Conservation (phyloP, 2,888 invertebrate species). For the Carterocephalus palaemon region DNA sequence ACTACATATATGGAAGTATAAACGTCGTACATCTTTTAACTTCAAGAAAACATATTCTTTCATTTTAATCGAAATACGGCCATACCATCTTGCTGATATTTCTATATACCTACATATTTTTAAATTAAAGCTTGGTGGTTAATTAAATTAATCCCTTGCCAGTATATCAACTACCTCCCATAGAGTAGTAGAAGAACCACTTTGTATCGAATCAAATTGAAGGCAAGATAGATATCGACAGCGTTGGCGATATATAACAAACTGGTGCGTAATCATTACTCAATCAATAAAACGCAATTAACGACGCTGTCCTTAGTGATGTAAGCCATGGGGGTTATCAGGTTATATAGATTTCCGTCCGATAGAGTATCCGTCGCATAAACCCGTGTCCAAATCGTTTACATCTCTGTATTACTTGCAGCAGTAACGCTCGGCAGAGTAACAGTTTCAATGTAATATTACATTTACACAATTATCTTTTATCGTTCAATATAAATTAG, state of each 20-base stretch:
- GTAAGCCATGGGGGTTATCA: constrained; percentile 2
- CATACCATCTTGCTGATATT: no score
- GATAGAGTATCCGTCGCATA: constrained; percentile 1
- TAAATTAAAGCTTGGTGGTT: no score
- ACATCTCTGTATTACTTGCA: background rate
- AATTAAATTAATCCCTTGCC: no score
- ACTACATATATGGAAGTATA: no score
- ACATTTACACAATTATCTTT: constrained; percentile 41
- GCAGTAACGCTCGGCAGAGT: background rate
- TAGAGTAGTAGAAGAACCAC: no score
- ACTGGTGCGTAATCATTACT: background rate
- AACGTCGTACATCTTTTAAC: no score
- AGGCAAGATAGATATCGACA: background rate
- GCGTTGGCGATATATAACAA: background rate
- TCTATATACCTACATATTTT: no score
- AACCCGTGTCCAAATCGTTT: background rate
- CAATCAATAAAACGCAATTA: background rate
- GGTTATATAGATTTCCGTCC: constrained; percentile 1
- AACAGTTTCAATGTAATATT: constrained; percentile 35
- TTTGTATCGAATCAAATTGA: no score
- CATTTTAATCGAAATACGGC: no score
- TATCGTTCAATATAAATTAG: constrained; percentile 40
- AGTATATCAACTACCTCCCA: no score
- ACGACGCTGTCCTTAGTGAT: background rate
- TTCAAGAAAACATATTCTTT: no score